Conservation (phyloP, 1,140 invertebrate genomes). For the Manduca sexta region DNA sequence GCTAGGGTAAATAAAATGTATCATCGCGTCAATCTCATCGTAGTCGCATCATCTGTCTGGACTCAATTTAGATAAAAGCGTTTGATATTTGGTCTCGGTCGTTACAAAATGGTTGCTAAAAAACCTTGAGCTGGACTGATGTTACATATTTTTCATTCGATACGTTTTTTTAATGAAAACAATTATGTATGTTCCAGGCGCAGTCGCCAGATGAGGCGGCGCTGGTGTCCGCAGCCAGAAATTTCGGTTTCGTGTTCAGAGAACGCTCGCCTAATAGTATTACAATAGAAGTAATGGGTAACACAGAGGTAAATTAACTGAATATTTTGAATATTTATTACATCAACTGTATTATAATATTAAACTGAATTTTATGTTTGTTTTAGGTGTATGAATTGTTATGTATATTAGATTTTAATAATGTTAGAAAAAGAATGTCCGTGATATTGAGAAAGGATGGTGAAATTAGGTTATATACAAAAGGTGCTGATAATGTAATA, state of each 20-base stretch:
- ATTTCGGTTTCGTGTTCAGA: slow-evolving; percentile 99
- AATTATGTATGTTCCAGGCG: slow-evolving; percentile 79
- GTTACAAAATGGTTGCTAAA: no score
- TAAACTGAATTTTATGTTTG: slow-evolving; percentile 15
- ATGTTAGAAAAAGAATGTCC: slow-evolving; percentile 99
- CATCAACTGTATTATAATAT: background rate
- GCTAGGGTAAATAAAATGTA: no score
- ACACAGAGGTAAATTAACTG: slow-evolving; percentile 81
- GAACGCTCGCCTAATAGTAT: slow-evolving; percentile 94
- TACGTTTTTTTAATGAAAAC: no score
- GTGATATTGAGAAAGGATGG: slow-evolving; percentile 93
- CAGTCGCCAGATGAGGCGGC: slow-evolving; percentile 99
- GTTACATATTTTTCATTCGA: no score
- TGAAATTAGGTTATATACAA: slow-evolving; percentile 93
- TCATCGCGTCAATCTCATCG: no score
- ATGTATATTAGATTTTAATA: slow-evolving; percentile 99
- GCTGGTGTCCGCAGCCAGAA: slow-evolving; percentile 96
- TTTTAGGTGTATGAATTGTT: slow-evolving; percentile 87
- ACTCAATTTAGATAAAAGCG: no score
- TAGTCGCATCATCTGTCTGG: no score
- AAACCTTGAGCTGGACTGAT: no score
- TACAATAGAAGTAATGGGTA: slow-evolving; percentile 91
- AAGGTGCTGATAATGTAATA: slow-evolving; percentile 99
- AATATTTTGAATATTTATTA: background rate
- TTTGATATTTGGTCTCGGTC: no score